A percentile compares a stretch with the other conserved stretches of the same genome.
These are phyloP conservation scores for Drosophila anomalipes DNA, from an alignment of 2,888 invertebrate species.

Conservation along the genomic window DNA sequence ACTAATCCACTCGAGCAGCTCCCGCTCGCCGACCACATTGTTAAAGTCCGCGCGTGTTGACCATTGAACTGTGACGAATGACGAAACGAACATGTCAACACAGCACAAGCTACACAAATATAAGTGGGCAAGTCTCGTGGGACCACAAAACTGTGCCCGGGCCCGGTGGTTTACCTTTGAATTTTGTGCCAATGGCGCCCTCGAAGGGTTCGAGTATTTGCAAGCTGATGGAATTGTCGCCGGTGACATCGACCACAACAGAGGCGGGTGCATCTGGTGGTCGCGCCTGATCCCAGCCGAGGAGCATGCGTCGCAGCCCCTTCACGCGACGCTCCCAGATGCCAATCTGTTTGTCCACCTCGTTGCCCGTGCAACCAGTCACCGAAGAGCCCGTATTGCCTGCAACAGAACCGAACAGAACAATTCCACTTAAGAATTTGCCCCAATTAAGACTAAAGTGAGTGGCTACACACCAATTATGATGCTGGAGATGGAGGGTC, in stretches of 20 bases:
- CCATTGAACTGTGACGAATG: constrained; percentile 93
- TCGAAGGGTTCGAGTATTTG: constrained; percentile 91
- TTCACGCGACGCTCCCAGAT: constrained; percentile 92
- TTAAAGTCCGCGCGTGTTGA: constrained; percentile 94
- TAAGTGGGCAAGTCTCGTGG: constrained; percentile 7
- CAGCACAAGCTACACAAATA: neutral
- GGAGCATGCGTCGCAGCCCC: constrained; percentile 88
- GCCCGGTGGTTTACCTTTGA: constrained; percentile 89
- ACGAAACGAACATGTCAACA: constrained; percentile 22
- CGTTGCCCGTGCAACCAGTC: constrained; percentile 90
- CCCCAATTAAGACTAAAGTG: neutral
- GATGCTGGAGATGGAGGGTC: constrained; percentile 87
- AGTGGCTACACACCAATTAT: constrained; percentile 86
- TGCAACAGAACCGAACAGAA: constrained; percentile 31
- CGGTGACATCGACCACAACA: constrained; percentile 89
- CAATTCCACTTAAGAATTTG: neutral
- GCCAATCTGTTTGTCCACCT: constrained; percentile 93
- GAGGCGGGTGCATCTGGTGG: constrained; percentile 93
- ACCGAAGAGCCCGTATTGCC: constrained; percentile 86
- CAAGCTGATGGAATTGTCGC: constrained; percentile 88
- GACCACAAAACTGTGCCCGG: constrained; percentile 17
- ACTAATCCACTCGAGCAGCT: constrained; percentile 88
- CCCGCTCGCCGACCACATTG: constrained; percentile 91
- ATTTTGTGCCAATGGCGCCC: constrained; percentile 94
- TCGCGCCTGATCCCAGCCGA: constrained; percentile 94